Conservation (phyloP, 2,888 invertebrate genomes). For the Eutolmus rufibarbis region DNA sequence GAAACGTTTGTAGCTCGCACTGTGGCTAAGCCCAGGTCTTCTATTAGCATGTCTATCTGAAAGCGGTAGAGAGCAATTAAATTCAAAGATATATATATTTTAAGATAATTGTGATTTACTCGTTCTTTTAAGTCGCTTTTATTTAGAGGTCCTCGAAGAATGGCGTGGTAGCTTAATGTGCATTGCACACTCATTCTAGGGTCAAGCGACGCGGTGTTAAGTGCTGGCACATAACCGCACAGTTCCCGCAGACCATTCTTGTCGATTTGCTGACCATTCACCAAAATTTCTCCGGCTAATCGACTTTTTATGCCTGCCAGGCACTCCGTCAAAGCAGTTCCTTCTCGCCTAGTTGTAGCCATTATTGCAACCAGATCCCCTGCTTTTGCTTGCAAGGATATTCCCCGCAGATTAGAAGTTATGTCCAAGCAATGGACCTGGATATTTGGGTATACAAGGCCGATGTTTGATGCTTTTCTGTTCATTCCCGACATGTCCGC, state of each 20-base stretch:
- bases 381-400: conserved; percentile 88
- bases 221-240: conserved; percentile 66
- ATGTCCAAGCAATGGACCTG: conserved; percentile 77
- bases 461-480: conserved; percentile 59
- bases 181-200: conserved; percentile 90
- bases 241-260: conserved; percentile 75
- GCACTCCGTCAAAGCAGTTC: conserved; percentile 84
- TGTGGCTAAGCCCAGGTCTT: conserved; percentile 89
- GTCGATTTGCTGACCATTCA: conserved; percentile 86
- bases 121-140: conserved; percentile 73
- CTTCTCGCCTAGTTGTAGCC: conserved; percentile 87
- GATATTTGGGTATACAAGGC: conserved; percentile 62
- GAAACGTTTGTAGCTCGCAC: conserved; percentile 87
- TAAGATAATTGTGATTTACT: conserved; percentile 62
- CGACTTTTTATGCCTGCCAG: conserved; percentile 78
- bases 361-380: conserved; percentile 91
- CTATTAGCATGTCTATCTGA: conserved; percentile 86
- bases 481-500: conserved; percentile 49
- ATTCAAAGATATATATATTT: not conserved
- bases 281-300: conserved; percentile 77
- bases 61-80: conserved; percentile 47
- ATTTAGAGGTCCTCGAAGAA: conserved; percentile 66
- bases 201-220: conserved; percentile 60
- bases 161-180: conserved; percentile 83
- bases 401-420: conserved; percentile 72